Evolutionary conservation across 2,888 invertebrate genomes (phyloP).

Genomic region (Monoplex corrugatus): DNA sequence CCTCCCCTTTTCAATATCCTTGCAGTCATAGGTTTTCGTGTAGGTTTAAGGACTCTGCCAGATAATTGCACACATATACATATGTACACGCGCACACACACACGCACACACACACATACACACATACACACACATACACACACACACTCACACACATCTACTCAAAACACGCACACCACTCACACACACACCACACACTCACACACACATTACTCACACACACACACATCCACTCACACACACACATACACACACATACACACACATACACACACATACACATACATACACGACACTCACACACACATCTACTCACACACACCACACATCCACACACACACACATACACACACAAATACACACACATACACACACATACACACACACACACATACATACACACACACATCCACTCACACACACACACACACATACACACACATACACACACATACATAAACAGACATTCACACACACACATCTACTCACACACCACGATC

Average conservation of each 20-base stretch:
- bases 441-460: background rate
- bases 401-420: background rate
- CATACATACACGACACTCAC: too few relatives aligned
- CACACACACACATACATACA: background rate
- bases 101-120: slow-evolving; percentile 12
- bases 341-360: too few relatives aligned
- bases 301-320: too few relatives aligned
- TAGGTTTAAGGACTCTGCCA: background rate
- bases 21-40: background rate
- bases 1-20: background rate
- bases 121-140: slow-evolving; percentile 31
- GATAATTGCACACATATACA: background rate
- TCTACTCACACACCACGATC: background rate
- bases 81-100: background rate
- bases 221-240: too few relatives aligned
- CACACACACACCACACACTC: too few relatives aligned
- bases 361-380: background rate
- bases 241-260: too few relatives aligned
- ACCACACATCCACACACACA: too few relatives aligned
- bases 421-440: slow-evolving; percentile 26
- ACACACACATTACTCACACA: too few relatives aligned
- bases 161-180: too few relatives aligned
- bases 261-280: too few relatives aligned
- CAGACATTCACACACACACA: background rate
- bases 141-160: background rate